Conservation (phyloP, 2,888 invertebrate species). For the Dysmachus trigonus region DNA sequence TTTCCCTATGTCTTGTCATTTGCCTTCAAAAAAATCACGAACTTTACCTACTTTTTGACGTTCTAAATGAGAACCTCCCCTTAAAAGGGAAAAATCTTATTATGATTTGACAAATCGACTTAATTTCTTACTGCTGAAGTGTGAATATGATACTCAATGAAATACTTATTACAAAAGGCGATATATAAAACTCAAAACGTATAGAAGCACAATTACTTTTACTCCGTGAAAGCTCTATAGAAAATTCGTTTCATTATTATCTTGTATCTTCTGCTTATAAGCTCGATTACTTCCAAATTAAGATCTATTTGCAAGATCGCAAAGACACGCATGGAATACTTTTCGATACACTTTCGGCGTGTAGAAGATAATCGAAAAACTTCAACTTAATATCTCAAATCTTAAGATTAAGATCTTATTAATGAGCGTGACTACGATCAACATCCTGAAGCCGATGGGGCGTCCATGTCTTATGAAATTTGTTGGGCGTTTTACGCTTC, state of each 20-base stretch:
- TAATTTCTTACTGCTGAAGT: no score
- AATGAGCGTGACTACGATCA: background rate
- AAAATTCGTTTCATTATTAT: background rate
- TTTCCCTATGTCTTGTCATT: no score
- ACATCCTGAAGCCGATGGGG: background rate
- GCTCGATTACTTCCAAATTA: background rate
- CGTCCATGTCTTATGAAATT: background rate
- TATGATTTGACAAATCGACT: no score
- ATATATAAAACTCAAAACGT: no score
- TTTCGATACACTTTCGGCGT: background rate
- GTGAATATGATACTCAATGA: no score
- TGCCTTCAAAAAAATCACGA: no score
- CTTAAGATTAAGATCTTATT: background rate
- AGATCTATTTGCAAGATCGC: background rate
- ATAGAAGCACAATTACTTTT: no score
- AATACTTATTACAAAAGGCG: no score
- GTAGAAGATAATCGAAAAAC: background rate
- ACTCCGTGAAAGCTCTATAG: background rate
- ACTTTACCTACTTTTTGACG: no score
- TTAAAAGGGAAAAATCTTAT: no score
- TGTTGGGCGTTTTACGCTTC: background rate
- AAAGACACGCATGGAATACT: background rate
- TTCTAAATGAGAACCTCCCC: no score
- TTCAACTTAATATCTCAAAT: background rate
- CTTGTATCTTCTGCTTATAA: background rate